Evolutionary conservation across 2,797 vertebrate species (phyloP), one percentile per base, ranked within the genome.

Genomic region (Lacerta bilineata): DNA sequence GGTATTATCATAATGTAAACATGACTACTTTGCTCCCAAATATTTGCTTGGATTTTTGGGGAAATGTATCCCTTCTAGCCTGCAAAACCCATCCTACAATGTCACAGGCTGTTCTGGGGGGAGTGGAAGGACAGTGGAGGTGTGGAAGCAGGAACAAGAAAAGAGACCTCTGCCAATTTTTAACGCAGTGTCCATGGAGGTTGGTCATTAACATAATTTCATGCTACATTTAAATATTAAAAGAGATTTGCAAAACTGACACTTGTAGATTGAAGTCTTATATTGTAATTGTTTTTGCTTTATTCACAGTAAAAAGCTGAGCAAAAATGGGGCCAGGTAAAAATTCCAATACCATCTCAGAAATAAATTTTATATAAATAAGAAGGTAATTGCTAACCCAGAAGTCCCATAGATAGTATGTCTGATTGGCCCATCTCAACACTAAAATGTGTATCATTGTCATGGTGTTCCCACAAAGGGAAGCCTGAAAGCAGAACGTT

Each of bases 1-100:
- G 90, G 87, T 89, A 92, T 5, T 4, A 86, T 86, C 87, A 88
- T 88, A 59, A 50, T 6, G 13, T 4, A 90, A 76, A 88, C 66
- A 87, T 75, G 81, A 83, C 11, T 46, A 77, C n/a, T 86, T 91
- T 82, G 1, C 79, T 92, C 76, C 79, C 41, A 87, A 89, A 50
- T 46, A 90, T 75, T n/a, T 89, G 89, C 2, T 39, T 11, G 36
- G 95, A 88, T 74, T 75, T 36, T 64, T 8, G 15, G 77, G 23
- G 83, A 88, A 79, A 79, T 1, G 0, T 33, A 33, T 86, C 89
- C 61, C 27, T 88, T 2, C 29, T 79, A 71, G 77, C 80, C 5
- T 1, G 5, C 18, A 77, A 89, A 86, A 7, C 4, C 82, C 25
- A 66, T 13, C 0, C 25, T 85, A 88, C 41, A 83, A 81, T 4